Conservation (phyloP, 2,888 invertebrate genomes). For the Xylophagus ater region DNA sequence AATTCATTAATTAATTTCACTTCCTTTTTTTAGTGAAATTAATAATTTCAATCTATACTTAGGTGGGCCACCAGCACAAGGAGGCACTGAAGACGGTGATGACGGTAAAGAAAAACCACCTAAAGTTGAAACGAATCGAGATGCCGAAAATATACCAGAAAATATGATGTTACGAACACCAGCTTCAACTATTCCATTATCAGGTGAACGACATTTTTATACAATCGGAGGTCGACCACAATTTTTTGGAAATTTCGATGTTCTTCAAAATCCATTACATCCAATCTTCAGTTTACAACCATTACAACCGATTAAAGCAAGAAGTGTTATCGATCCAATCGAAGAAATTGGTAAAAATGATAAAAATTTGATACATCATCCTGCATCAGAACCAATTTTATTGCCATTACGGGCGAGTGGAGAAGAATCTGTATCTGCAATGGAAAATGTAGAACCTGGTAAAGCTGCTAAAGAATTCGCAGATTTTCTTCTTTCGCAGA, state of each 20-base stretch:
- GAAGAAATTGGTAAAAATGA: slow-evolving; percentile 1
- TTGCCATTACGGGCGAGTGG: slow-evolving; percentile 4
- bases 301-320: slow-evolving; percentile 19
- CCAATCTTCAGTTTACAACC: slow-evolving; percentile 22
- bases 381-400: slow-evolving; percentile 1
- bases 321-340: slow-evolving; percentile 17
- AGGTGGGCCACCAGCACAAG: too few species aligned
- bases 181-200: slow-evolving; percentile 13
- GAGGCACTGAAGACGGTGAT: not conserved
- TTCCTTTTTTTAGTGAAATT: too few species aligned
- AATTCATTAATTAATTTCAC: too few species aligned
- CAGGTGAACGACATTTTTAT: slow-evolving; percentile 44
- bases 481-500: slow-evolving; percentile 5
- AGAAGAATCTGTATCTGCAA: too few species aligned
- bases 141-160: slow-evolving; percentile 8
- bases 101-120: slow-evolving; percentile 11
- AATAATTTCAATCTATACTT: too few species aligned
- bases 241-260: slow-evolving; percentile 30
- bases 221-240: slow-evolving; percentile 45
- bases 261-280: slow-evolving; percentile 19
- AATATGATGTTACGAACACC: slow-evolving; percentile 17
- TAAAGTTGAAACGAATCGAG: slow-evolving; percentile 15
- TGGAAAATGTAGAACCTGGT: too few species aligned
- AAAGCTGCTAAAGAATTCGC: too few species aligned
- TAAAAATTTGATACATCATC: not conserved